A percentile compares a stretch with the other conserved stretches of the same genome.
phyloP scores from a whole-genome alignment of 2,797 vertebrate species.

The Cynopterus sphinx region DNA sequence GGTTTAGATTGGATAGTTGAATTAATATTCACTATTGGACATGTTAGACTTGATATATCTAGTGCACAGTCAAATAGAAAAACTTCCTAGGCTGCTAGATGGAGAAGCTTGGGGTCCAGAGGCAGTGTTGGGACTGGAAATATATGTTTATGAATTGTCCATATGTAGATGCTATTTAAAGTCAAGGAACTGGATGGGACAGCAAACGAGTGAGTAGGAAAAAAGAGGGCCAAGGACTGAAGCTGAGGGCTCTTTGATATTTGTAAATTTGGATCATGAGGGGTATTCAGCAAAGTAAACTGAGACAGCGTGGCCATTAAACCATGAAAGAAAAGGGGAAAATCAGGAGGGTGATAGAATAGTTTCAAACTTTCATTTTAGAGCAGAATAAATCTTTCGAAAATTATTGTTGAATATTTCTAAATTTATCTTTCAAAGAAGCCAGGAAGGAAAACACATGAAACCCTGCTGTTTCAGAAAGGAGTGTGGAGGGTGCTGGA shows the following conservation, averaged over 20 bases:
- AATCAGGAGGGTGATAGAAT: not conserved
- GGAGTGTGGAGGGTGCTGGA: too few relatives aligned
- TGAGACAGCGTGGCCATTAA: too few relatives aligned
- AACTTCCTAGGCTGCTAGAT: not conserved
- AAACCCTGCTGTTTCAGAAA: not conserved
- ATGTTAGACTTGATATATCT: not conserved
- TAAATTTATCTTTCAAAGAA: constrained; percentile 12
- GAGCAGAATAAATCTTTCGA: not conserved
- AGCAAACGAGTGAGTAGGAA: not conserved
- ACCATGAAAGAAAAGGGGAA: not conserved
- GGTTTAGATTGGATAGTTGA: not conserved
- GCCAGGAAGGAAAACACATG: not conserved
- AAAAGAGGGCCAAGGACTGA: not conserved
- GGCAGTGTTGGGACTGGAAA: not conserved
- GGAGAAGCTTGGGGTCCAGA: not conserved
- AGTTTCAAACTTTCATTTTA: not conserved
- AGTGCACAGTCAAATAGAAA: not conserved
- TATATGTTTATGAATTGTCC: not conserved
- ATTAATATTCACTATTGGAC: not conserved
- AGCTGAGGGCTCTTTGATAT: not conserved
- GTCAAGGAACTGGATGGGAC: not conserved
- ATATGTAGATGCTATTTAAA: not conserved
- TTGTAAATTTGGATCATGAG: not conserved
- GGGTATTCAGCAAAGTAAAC: not conserved
- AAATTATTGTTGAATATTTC: not conserved